Percentiles rank a stretch among this genome's conserved stretches.
phyloP scores from a whole-genome alignment of 2,113 vertebrate genomes.

The Ellobius talpinus region DNA sequence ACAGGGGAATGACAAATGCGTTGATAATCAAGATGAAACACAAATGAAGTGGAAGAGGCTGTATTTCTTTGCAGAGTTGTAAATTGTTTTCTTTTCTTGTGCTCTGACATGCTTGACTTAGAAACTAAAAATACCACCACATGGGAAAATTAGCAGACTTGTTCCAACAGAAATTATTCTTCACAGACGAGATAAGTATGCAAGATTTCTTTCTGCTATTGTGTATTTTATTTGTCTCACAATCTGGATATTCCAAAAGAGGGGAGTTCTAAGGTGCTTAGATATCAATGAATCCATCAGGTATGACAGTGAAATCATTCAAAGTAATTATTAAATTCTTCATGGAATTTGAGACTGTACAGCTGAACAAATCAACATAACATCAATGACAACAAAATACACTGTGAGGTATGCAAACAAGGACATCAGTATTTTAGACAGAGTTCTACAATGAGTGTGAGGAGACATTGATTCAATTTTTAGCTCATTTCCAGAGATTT shows the following conservation, averaged over 20 bases:
- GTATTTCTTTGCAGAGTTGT: slow-evolving; percentile 82
- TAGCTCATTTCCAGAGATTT: not conserved
- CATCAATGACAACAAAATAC: not conserved
- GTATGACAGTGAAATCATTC: not conserved
- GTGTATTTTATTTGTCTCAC: slow-evolving; percentile 7
- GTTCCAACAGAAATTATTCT: slow-evolving; percentile 72
- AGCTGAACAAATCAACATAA: not conserved
- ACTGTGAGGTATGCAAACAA: not conserved
- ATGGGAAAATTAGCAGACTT: slow-evolving; percentile 75
- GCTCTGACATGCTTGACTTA: slow-evolving; percentile 77
- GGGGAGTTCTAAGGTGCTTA: not conserved
- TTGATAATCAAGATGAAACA: slow-evolving; percentile 88
- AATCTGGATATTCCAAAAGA: not conserved
- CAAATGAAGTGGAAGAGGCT: slow-evolving; percentile 86
- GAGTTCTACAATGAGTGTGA: accelerated
- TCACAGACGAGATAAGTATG: slow-evolving; percentile 58
- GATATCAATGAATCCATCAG: not conserved
- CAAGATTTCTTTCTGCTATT: slow-evolving; percentile 43
- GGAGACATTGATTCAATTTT: not conserved
- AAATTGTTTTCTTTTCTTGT: slow-evolving; percentile 87
- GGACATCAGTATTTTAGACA: not conserved
- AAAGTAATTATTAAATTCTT: not conserved
- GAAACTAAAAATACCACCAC: slow-evolving; percentile 82
- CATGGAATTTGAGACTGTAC: not conserved
- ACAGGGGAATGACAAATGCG: slow-evolving; percentile 86